Conservation (phyloP, 2,113 vertebrate genomes). For the Dissostichus mawsoni region DNA sequence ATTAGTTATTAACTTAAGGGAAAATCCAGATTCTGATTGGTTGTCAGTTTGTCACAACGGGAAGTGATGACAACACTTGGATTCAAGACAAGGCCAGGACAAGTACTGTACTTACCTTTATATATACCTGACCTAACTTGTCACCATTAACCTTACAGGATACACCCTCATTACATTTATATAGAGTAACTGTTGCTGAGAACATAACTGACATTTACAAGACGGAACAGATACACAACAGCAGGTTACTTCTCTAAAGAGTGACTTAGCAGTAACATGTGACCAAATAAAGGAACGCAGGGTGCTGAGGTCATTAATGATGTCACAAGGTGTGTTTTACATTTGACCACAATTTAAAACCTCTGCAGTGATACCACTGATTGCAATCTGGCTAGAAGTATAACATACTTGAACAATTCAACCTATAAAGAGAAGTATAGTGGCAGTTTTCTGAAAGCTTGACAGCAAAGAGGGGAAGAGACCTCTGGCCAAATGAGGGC, state of each 20-base stretch:
- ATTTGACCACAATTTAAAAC: not conserved
- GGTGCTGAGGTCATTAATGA: not conserved
- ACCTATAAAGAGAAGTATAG: not conserved
- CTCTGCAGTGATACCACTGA: too few relatives aligned
- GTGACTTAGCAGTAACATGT: not conserved
- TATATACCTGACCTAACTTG: not conserved
- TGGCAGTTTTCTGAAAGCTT: not conserved
- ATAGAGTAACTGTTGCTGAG: not conserved
- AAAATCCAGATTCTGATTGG: not conserved
- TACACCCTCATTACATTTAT: not conserved
- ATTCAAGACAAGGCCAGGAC: constrained; percentile 10
- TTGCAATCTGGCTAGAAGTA: not conserved
- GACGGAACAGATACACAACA: not conserved
- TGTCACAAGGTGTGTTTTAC: not conserved
- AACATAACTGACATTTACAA: not conserved
- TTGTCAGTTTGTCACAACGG: not conserved
- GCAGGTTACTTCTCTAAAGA: not conserved
- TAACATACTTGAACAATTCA: not conserved
- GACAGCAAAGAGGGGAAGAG: too few relatives aligned
- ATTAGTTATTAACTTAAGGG: not conserved
- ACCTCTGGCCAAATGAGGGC: too few relatives aligned
- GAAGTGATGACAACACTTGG: not conserved
- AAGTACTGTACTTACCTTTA: not conserved
- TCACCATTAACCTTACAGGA: not conserved
- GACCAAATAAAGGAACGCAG: not conserved